Conservation (phyloP, 1,140 invertebrate species). For the Heliothis subflexa region DNA sequence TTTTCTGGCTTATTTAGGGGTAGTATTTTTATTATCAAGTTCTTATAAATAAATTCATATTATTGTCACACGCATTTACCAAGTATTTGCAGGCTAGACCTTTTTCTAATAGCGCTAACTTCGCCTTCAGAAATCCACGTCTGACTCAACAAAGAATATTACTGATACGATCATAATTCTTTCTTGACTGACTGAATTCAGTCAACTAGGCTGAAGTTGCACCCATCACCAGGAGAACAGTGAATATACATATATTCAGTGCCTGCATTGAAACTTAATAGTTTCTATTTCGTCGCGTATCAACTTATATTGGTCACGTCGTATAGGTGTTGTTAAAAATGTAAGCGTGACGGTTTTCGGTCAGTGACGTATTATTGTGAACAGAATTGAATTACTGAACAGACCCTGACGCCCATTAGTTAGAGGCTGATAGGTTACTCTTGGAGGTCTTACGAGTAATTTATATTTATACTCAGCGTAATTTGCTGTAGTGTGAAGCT, state of each 20-base stretch:
- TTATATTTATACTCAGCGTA: background rate
- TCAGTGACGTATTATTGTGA: slow-evolving; percentile 28
- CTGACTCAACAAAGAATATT: no score
- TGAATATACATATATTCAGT: background rate
- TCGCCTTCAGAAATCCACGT: no score
- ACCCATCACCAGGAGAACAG: background rate
- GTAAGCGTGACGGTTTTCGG: slow-evolving; percentile 19
- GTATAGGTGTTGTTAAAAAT: slow-evolving; percentile 20
- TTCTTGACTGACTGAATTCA: no score
- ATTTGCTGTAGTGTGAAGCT: background rate
- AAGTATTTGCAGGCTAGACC: no score
- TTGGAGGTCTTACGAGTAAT: background rate
- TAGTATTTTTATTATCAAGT: no score
- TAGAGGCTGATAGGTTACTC: background rate
- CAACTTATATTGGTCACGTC: background rate
- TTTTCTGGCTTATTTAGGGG: no score
- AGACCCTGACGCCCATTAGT: background rate
- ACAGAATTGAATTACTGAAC: slow-evolving; percentile 5
- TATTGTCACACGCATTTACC: no score
- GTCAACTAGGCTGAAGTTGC: no score
- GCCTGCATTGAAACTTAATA: background rate
- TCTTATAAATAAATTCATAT: no score
- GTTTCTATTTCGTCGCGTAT: slow-evolving; percentile 11
- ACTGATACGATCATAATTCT: no score
- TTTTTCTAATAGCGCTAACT: no score